Conservation (phyloP, 2,113 vertebrate genomes). For the Aptenodytes forsteri region DNA sequence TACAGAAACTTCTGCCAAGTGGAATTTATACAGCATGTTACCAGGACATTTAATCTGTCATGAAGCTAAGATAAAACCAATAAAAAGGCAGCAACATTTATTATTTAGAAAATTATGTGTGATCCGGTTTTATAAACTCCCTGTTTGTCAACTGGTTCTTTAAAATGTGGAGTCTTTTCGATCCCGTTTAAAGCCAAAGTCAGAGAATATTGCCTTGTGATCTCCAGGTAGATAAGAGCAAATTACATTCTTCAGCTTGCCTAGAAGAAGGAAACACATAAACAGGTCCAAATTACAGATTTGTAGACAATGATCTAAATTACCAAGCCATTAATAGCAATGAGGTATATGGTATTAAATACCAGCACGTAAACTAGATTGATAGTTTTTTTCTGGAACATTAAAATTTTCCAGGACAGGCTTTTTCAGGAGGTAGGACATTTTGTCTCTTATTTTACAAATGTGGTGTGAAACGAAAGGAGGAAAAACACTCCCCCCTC, state of each 20-base stretch:
- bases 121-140: background rate
- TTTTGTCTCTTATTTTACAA: conserved; percentile 31
- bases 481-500: background rate
- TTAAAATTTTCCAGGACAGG: background rate
- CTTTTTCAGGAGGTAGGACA: background rate
- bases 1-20: background rate
- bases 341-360: background rate
- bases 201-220: background rate
- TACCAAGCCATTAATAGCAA: background rate
- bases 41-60: background rate
- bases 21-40: background rate
- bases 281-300: background rate
- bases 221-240: background rate
- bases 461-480: background rate
- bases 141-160: background rate
- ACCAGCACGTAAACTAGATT: background rate
- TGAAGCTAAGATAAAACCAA: background rate
- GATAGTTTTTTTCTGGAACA: background rate
- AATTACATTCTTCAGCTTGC: background rate
- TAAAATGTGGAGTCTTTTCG: background rate
- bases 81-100: background rate
- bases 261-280: background rate
- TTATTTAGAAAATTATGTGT: background rate
- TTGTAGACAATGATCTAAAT: background rate
- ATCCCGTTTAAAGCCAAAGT: background rate